Conservation (phyloP, 2,113 vertebrate genomes). For the Reinhardtius hippoglossoides region DNA sequence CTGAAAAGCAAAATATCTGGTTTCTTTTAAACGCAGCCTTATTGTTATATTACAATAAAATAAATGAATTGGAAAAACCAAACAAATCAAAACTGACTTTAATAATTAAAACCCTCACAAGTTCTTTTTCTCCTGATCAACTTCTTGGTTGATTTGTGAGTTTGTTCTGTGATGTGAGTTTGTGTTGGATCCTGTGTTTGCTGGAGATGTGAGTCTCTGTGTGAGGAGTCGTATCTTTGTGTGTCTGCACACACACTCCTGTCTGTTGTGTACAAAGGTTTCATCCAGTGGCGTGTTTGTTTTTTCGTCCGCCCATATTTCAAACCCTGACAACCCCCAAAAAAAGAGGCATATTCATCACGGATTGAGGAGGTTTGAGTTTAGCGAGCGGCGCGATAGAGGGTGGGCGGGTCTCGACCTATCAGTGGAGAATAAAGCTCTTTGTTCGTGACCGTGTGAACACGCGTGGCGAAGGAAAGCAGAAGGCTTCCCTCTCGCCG, state of each 20-base stretch:
- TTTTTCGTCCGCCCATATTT: constrained; percentile 22
- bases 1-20: no score
- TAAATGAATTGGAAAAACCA: no score
- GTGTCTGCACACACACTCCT: background rate
- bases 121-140: no score
- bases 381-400: constrained; percentile 13
- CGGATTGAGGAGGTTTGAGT: constrained; percentile 2
- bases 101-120: no score
- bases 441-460: constrained; percentile 71
- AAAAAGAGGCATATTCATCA: constrained; percentile 40
- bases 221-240: background rate
- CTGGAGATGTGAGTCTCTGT: background rate
- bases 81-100: no score
- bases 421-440: constrained; percentile 72
- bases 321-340: constrained; percentile 20
- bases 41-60: no score
- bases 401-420: constrained; percentile 32
- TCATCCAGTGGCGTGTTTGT: constrained; percentile 13
- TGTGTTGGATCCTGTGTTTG: no score
- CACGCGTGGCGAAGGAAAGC: constrained; percentile 65
- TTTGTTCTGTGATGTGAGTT: background rate
- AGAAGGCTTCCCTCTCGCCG: constrained; percentile 37
- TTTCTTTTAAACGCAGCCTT: no score
- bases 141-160: no score
- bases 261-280: constrained; percentile 2